A percentile compares a stretch with the other conserved stretches of the same genome.
Evolutionary conservation across 2,888 invertebrate genomes (phyloP).

Genomic region (Acanthopleura granulata): DNA sequence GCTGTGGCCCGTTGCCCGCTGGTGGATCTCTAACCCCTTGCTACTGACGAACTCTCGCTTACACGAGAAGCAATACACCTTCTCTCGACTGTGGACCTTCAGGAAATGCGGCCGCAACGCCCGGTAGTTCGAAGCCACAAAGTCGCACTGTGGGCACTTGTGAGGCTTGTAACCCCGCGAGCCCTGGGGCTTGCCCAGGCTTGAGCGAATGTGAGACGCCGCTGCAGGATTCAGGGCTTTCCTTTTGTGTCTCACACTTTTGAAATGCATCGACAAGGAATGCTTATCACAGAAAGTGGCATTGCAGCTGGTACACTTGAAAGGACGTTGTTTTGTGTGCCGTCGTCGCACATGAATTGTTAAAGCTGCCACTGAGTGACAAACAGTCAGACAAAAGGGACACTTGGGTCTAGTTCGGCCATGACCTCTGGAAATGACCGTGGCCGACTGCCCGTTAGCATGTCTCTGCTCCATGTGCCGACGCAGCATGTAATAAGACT

Average conservation of each 20-base stretch:
- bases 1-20: slow-evolving; percentile 15
- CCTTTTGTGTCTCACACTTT: slow-evolving; percentile 29
- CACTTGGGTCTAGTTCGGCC: slow-evolving; percentile 40
- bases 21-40: slow-evolving; percentile 54
- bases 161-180: background rate
- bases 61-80: slow-evolving; percentile 56
- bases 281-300: slow-evolving; percentile 34
- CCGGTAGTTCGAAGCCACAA: slow-evolving; percentile 44
- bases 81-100: slow-evolving; percentile 49
- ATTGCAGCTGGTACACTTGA: slow-evolving; percentile 33
- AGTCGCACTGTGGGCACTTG: slow-evolving; percentile 61
- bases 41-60: slow-evolving; percentile 51
- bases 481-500: slow-evolving; percentile 50
- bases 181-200: background rate
- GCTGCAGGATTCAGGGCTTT: background rate
- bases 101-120: slow-evolving; percentile 58
- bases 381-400: slow-evolving; percentile 36
- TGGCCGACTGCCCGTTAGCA: slow-evolving; percentile 35
- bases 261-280: slow-evolving; percentile 31
- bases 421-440: slow-evolving; percentile 35
- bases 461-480: slow-evolving; percentile 52
- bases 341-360: slow-evolving; percentile 34
- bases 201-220: background rate
- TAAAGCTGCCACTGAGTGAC: slow-evolving; percentile 37
- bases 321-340: slow-evolving; percentile 36